A percentile compares a stretch with the other conserved stretches of the same genome.
Evolutionary conservation across 2,888 invertebrate species (phyloP).

Genomic region (Callosobruchus maculatus): DNA sequence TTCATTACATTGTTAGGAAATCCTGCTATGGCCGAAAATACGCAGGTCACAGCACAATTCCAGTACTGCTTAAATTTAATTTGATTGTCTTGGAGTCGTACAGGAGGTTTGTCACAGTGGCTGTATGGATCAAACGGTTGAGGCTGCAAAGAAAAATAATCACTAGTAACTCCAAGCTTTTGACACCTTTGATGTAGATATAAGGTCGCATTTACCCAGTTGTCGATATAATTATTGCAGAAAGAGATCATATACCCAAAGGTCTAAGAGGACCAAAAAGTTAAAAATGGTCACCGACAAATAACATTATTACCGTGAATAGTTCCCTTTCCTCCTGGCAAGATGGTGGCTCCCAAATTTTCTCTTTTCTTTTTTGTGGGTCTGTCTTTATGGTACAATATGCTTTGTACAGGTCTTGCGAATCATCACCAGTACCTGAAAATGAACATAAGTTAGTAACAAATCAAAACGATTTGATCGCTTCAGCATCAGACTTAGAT

Average conservation of each 20-base stretch:
- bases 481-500: too few relatives aligned
- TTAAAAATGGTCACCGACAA: too few relatives aligned
- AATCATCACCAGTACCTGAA: constrained; percentile 34
- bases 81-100: constrained; percentile 23
- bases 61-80: constrained; percentile 29
- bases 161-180: too few relatives aligned
- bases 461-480: too few relatives aligned
- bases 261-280: too few relatives aligned
- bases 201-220: too few relatives aligned
- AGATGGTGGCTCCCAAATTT: constrained; percentile 29
- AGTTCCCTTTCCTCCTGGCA: constrained; percentile 36
- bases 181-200: too few relatives aligned
- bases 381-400: constrained; percentile 26
- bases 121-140: constrained; percentile 22
- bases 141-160: constrained; percentile 13
- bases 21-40: constrained; percentile 30
- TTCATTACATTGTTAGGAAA: constrained; percentile 29
- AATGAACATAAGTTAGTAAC: too few relatives aligned
- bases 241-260: too few relatives aligned
- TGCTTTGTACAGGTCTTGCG: constrained; percentile 43
- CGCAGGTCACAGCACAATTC: constrained; percentile 27
- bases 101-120: constrained; percentile 28
- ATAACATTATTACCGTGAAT: constrained; percentile 15
- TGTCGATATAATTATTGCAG: too few relatives aligned
- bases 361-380: constrained; percentile 14